Evolutionary conservation across 2,797 vertebrate genomes (phyloP), one percentile per base, ranked within the genome.

Genomic region (Sphenopsis melanotis): DNA sequence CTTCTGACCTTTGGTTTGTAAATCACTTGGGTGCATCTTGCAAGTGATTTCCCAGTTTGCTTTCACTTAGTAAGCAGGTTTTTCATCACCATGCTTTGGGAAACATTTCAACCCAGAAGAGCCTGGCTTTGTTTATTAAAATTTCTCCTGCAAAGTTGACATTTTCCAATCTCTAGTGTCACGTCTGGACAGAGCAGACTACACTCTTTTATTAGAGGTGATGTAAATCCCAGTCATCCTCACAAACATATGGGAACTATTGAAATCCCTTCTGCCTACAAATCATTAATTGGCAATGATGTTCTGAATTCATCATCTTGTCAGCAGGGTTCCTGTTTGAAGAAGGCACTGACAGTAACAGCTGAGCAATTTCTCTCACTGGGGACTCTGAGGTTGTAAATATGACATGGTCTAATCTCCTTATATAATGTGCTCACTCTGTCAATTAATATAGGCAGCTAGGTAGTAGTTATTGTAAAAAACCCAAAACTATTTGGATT

Each of bases 231-330:
- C 76, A 92, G 87, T 89, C 71, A 88, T 80, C 70, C 88, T 94
- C 82, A 75, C 66, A 90, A 95, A 95, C 93, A 94, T 94, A 90
- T 87, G 95, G 87, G 84, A 94, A 56, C 86, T 90, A 94, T 87
- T 94, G 91, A 92, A 95, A 91, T 91, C 92, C 78, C 84, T 96
- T 94, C 79, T 95, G 95, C 94, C 91, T 94, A 90, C 95, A 96
- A 94, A 95, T 95, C 91, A 87, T 92, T 97, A 95, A 96, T 93
- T 96, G 95, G 83, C 80, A 94, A 46, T 22, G 10, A 93, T 89
- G 68, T 79, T 91, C 75, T 87, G 86, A 94, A 95, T 97, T 90
- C 88, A 94, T 97, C 86, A 94, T 95, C 86, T 95, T 96, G 96
- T 95, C 96, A 95, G 76, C 92, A 74, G 87, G 90, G 76, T 90